Evolutionary conservation across 2,797 vertebrate species (phyloP).

Genomic region (Chaetophractus vellerosus): DNA sequence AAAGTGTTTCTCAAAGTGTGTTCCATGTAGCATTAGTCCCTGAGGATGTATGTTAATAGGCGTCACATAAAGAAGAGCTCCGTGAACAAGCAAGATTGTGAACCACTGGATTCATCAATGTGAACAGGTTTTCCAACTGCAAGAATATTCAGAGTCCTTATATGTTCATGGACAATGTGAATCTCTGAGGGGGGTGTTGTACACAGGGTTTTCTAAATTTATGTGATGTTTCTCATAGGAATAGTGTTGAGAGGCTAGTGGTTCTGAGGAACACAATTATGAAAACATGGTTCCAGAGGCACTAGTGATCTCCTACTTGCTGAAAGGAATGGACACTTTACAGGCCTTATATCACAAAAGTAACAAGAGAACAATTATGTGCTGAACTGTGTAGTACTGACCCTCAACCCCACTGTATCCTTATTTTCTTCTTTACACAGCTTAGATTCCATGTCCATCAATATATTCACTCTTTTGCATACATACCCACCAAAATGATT

Average conservation of each 20-base stretch:
- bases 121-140: slow-evolving; percentile 34
- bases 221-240: slow-evolving; percentile 12
- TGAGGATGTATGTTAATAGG: neutral
- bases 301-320: slow-evolving; percentile 26
- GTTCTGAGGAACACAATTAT: slow-evolving; percentile 44
- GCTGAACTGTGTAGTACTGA: neutral
- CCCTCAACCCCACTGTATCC: neutral
- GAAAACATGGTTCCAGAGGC: slow-evolving; percentile 22
- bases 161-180: neutral
- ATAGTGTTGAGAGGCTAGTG: slow-evolving; percentile 27
- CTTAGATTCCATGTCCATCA: neutral
- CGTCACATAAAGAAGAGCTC: neutral
- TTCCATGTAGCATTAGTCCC: slow-evolving; percentile 3
- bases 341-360: neutral
- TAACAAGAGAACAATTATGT: slow-evolving; percentile 37
- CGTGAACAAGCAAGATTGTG: slow-evolving; percentile 35
- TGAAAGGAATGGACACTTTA: slow-evolving; percentile 15
- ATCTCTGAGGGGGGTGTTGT: neutral
- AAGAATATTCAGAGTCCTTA: slow-evolving; percentile 49
- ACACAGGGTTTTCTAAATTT: neutral
- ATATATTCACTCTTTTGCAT: neutral
- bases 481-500: neutral
- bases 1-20: slow-evolving; percentile 50
- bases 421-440: slow-evolving; percentile 22
- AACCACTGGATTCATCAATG: slow-evolving; percentile 11